phyloP scores from a whole-genome alignment of 2,797 vertebrate genomes.

The Pangasius krempfi region DNA sequence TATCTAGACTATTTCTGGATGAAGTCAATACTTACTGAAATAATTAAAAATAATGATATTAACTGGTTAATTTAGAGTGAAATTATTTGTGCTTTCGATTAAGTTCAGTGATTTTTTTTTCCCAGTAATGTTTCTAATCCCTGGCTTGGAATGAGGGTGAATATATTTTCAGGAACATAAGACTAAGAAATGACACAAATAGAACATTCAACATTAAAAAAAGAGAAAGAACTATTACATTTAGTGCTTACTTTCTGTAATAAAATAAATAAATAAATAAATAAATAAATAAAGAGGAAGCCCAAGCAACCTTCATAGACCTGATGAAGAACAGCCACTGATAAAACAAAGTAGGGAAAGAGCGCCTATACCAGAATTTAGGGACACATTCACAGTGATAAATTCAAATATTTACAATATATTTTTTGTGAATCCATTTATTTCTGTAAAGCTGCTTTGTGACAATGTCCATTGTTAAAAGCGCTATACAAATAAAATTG shows the following conservation, averaged over 20 bases:
- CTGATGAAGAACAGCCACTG: neutral
- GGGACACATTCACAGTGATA: no score
- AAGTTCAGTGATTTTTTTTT: neutral
- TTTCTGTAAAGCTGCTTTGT: no score
- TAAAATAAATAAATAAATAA: neutral
- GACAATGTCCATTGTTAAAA: no score
- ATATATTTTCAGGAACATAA: neutral
- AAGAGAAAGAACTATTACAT: neutral
- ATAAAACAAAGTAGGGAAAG: neutral
- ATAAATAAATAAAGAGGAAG: neutral
- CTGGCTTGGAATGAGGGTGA: neutral
- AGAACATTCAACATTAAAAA: neutral
- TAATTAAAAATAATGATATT: neutral
- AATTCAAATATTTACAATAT: no score
- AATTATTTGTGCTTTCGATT: neutral
- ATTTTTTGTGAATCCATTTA: no score
- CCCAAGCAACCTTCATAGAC: neutral
- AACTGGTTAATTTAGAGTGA: no score
- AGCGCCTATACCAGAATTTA: neutral
- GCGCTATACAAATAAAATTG: no score
- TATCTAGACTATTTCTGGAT: neutral
- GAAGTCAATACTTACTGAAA: neutral
- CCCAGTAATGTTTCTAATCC: no score
- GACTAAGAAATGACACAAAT: neutral
- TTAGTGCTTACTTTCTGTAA: neutral